A percentile compares a stretch with the other conserved stretches of the same genome.
Evolutionary conservation across 2,797 vertebrate species (phyloP).

Genomic region (Acanthurus lineatus): DNA sequence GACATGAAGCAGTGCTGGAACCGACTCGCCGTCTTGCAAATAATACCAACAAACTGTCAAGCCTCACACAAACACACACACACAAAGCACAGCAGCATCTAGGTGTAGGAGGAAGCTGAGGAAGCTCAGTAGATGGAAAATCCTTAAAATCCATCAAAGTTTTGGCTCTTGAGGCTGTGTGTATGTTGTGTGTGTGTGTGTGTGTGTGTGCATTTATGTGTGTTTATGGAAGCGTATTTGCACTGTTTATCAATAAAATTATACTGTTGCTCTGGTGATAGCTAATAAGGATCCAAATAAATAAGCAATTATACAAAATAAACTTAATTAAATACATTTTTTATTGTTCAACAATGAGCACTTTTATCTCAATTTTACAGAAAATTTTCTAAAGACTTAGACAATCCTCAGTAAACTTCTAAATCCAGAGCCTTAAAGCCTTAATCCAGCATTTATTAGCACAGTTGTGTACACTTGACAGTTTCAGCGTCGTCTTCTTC

Average conservation of each 20-base stretch:
- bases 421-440: conserved; percentile 28
- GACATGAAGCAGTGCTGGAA: conserved; percentile 23
- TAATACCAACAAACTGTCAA: conserved; percentile 55
- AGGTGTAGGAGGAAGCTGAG: conserved; percentile 44
- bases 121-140: conserved; percentile 53
- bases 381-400: conserved; percentile 28
- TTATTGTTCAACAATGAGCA: background rate
- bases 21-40: conserved; percentile 32
- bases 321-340: conserved; percentile 19
- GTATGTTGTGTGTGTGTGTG: background rate
- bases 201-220: background rate
- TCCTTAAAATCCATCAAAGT: conserved; percentile 61
- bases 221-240: background rate
- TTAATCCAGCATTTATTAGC: conserved; percentile 46
- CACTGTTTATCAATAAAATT: background rate
- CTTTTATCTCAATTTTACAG: conserved; percentile 52
- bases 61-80: conserved; percentile 11
- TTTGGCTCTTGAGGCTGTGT: conserved; percentile 48
- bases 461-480: conserved; percentile 45
- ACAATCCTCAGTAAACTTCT: conserved; percentile 40
- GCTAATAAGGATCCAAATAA: conserved; percentile 37
- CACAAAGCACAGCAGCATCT: conserved; percentile 20
- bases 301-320: conserved; percentile 22
- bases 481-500: conserved; percentile 29
- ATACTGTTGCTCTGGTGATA: conserved; percentile 5